A percentile compares a stretch with the other conserved stretches of the same genome.
These are phyloP conservation scores for Zapornia atra DNA, from an alignment of 2,113 vertebrate species.

Conservation along the genomic window DNA sequence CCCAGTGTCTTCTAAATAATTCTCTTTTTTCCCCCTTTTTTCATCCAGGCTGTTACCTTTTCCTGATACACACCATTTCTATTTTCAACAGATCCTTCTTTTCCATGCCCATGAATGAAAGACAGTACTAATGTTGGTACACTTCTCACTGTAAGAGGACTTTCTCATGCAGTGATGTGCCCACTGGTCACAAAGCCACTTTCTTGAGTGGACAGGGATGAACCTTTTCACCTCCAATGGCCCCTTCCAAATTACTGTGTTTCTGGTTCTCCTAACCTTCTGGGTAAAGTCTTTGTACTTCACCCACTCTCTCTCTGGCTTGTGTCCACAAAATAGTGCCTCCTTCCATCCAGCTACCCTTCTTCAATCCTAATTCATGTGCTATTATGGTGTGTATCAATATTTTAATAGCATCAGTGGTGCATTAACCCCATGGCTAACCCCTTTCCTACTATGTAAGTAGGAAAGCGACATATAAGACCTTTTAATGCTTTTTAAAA, in stretches of 20 bases:
- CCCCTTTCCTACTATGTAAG: not conserved
- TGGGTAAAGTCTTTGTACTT: not conserved
- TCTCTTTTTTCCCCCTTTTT: not conserved
- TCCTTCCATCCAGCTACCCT: not conserved
- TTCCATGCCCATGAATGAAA: not conserved
- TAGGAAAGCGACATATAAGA: not conserved
- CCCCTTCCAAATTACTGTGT: not conserved
- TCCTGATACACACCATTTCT: not conserved
- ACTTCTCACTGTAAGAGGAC: not conserved
- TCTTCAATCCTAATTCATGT: not conserved
- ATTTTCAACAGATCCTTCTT: not conserved
- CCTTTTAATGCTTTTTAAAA: not conserved
- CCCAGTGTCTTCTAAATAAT: not conserved
- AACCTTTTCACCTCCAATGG: not conserved
- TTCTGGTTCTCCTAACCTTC: not conserved
- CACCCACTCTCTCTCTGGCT: not conserved
- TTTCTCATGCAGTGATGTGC: accelerated
- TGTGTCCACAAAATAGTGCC: not conserved
- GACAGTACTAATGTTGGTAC: not conserved
- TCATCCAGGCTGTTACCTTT: not conserved
- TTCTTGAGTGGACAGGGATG: accelerated
- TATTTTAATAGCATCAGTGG: not conserved
- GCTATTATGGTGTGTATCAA: not conserved
- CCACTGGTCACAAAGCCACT: not conserved
- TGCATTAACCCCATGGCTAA: not conserved